Evolutionary conservation across 1,140 invertebrate species (phyloP).

Genomic region (Euborellia annulipes): DNA sequence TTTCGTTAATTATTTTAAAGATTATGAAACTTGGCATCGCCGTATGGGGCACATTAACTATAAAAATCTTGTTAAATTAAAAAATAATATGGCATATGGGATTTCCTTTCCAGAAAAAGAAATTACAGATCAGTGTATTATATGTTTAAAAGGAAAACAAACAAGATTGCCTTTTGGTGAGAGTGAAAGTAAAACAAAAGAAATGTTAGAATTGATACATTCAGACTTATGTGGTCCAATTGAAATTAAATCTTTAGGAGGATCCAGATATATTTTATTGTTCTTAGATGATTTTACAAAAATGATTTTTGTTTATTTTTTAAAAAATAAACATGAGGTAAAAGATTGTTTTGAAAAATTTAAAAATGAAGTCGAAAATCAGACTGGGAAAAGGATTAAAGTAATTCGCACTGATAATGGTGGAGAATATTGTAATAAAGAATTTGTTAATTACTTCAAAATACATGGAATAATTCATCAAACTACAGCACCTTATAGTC

Average conservation of each 20-base stretch:
- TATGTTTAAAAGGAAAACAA: too few species aligned
- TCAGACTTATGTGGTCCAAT: slow-evolving; percentile 23
- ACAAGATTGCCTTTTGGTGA: too few species aligned
- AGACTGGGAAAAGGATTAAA: slow-evolving; percentile 20
- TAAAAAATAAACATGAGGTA: slow-evolving; percentile 16
- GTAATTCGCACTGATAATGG: slow-evolving; percentile 27
- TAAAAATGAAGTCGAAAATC: slow-evolving; percentile 20
- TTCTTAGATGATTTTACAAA: slow-evolving; percentile 4
- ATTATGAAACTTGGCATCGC: too few species aligned
- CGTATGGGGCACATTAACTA: too few species aligned
- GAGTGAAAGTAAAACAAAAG: too few species aligned
- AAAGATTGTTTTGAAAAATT: slow-evolving; percentile 23
- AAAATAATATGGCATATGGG: too few species aligned
- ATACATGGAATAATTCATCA: slow-evolving; percentile 17
- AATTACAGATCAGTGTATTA: too few species aligned
- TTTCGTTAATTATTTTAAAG: too few species aligned
- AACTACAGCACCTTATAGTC: slow-evolving; percentile 16
- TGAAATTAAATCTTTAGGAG: slow-evolving; percentile 3
- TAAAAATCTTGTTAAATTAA: too few species aligned
- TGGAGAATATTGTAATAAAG: slow-evolving; percentile 23
- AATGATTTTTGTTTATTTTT: slow-evolving; percentile 7
- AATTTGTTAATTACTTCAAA: slow-evolving; percentile 15
- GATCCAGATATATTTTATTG: slow-evolving; percentile 6
- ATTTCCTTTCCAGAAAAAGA: too few species aligned
- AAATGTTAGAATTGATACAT: slow-evolving; percentile 18